phyloP scores from a whole-genome alignment of 2,113 vertebrate species.

The Stercorarius parasiticus region DNA sequence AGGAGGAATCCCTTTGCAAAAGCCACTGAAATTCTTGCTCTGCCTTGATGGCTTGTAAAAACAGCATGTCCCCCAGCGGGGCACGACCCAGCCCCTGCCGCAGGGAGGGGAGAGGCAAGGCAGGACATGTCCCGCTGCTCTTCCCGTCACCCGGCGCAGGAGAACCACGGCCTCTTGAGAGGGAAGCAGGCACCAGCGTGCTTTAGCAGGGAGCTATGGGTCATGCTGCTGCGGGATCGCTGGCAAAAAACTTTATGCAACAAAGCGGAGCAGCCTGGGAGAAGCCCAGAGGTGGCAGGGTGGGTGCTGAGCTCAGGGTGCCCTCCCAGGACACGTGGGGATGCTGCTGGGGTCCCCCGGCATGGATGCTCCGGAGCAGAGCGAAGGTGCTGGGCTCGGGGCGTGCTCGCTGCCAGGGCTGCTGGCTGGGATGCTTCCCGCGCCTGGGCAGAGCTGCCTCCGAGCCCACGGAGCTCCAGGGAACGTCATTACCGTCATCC shows the following conservation, averaged over 20 bases:
- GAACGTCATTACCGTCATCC: rapidly evolving
- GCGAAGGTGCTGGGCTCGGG: not conserved
- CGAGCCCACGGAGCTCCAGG: not conserved
- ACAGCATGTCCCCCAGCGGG: rapidly evolving
- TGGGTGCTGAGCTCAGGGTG: not conserved
- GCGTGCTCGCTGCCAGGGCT: not conserved
- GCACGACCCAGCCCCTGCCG: not conserved
- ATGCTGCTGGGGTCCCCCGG: not conserved
- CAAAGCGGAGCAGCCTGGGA: not conserved
- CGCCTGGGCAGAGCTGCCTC: not conserved
- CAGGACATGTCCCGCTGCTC: not conserved
- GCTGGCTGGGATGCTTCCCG: not conserved
- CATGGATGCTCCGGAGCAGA: not conserved
- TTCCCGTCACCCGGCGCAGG: not conserved
- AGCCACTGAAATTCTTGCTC: not conserved
- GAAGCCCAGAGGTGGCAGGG: not conserved
- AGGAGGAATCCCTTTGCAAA: not conserved
- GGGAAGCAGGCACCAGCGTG: not conserved
- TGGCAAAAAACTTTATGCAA: not conserved
- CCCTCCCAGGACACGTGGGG: not conserved
- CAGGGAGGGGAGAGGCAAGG: not conserved
- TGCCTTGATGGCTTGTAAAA: not conserved
- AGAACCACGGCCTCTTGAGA: not conserved
- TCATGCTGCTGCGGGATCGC: rapidly evolving
- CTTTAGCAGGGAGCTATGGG: not conserved